Evolutionary conservation across 2,888 invertebrate species (phyloP).

Genomic region (Junonia oenone): DNA sequence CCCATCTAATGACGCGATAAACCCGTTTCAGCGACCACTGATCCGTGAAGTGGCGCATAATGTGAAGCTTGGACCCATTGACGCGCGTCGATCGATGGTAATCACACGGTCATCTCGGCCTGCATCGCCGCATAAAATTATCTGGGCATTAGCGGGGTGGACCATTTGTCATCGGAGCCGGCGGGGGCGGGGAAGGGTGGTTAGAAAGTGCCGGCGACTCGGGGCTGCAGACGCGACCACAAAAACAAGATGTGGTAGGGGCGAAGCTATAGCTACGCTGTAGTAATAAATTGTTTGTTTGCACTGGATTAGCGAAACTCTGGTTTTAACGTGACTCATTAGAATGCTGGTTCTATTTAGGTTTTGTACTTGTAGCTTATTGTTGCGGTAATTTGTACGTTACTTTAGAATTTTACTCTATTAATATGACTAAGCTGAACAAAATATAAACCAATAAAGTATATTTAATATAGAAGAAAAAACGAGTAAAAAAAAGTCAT

Average conservation of each 20-base stretch:
- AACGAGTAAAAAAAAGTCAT: neutral
- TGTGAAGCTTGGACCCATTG: conserved; percentile 64
- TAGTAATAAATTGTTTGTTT: conserved; percentile 37
- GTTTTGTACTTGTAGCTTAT: neutral
- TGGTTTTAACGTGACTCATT: conserved; percentile 34
- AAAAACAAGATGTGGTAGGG: conserved; percentile 73
- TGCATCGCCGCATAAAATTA: conserved; percentile 73
- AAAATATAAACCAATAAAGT: neutral
- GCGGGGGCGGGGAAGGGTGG: conserved; percentile 45
- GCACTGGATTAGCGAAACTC: conserved; percentile 40
- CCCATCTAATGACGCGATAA: conserved; percentile 56
- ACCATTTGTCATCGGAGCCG: conserved; percentile 77
- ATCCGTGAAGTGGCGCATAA: conserved; percentile 62
- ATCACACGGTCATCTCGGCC: conserved; percentile 68
- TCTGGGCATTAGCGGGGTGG: conserved; percentile 71
- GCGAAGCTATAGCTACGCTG: conserved; percentile 45
- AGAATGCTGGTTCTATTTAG: conserved; percentile 16
- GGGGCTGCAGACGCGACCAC: conserved; percentile 75
- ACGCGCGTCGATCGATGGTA: conserved; percentile 68
- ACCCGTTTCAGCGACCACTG: conserved; percentile 51
- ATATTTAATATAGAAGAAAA: neutral
- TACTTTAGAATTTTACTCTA: neutral
- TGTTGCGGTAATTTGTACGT: neutral
- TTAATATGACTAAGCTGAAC: neutral
- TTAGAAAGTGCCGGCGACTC: conserved; percentile 52